Conservation (phyloP, 2,797 vertebrate genomes). For the Phalloptychus januarius region DNA sequence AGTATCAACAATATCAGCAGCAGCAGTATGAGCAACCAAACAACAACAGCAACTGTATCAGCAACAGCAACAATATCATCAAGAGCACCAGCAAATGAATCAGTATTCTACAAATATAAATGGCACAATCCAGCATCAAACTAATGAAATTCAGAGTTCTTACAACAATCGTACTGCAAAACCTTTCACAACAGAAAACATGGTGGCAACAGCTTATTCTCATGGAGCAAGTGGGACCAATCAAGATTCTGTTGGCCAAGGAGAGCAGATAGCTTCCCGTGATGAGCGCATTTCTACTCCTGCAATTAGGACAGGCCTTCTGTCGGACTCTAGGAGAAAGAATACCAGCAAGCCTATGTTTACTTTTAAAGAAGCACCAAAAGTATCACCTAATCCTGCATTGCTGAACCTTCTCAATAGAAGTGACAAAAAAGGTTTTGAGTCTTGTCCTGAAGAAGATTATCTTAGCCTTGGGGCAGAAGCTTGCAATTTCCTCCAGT, state of each 20-base stretch:
- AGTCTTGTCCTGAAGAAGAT: conserved; percentile 95
- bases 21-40: conserved; percentile 74
- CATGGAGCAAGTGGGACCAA: conserved; percentile 75
- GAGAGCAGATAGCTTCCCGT: conserved; percentile 93
- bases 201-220: conserved; percentile 81
- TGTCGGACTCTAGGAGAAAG: conserved; percentile 87
- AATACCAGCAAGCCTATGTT: conserved; percentile 93
- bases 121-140: conserved; percentile 81
- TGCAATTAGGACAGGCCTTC: conserved; percentile 89
- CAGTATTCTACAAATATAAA: conserved; percentile 83
- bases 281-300: conserved; percentile 96
- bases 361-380: conserved; percentile 92
- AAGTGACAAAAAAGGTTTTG: conserved; percentile 89
- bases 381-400: conserved; percentile 92
- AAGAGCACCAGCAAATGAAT: conserved; percentile 76
- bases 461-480: conserved; percentile 98
- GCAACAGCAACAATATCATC: conserved; percentile 71
- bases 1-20: conserved; percentile 69
- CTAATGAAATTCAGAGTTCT: conserved; percentile 77
- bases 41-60: conserved; percentile 73
- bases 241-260: conserved; percentile 82
- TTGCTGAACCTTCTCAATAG: conserved; percentile 90
- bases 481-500: conserved; percentile 97
- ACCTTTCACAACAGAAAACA: conserved; percentile 85
- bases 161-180: conserved; percentile 87